A percentile compares a stretch with the other conserved stretches of the same genome.
Conservation (phyloP, 2,113 vertebrate genomes). For the Chauna torquata region DNA sequence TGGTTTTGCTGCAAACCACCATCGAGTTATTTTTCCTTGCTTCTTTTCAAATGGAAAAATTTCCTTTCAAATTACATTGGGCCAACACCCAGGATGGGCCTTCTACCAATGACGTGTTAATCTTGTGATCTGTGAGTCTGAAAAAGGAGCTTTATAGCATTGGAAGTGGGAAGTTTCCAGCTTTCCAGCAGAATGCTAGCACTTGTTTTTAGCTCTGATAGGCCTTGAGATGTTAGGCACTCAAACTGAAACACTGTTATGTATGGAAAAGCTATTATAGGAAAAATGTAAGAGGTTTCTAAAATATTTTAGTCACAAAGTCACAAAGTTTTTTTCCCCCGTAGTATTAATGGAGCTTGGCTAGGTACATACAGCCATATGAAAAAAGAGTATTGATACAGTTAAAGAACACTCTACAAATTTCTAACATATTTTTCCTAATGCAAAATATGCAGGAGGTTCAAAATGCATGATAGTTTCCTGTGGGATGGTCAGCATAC, state of each 20-base stretch:
- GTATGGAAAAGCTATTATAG: conserved; percentile 60
- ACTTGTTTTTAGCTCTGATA: conserved; percentile 36
- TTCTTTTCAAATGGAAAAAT: background rate
- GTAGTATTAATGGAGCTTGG: conserved; percentile 2
- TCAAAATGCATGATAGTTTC: conserved; percentile 4
- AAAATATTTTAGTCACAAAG: conserved; percentile 55
- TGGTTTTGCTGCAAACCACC: background rate
- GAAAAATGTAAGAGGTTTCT: conserved; percentile 43
- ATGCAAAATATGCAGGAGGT: conserved; percentile 34
- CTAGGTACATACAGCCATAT: background rate
- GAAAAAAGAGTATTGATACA: conserved; percentile 38
- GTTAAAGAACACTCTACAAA: conserved; percentile 1
- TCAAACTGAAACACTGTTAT: conserved; percentile 54
- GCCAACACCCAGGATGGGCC: background rate
- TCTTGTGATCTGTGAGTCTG: background rate
- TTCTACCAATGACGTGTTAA: background rate
- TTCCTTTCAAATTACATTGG: background rate
- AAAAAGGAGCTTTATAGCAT: conserved; percentile 21
- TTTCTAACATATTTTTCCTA: conserved; percentile 52
- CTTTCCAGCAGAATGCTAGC: conserved; percentile 1
- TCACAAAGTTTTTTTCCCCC: background rate
- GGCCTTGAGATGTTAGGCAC: conserved; percentile 29
- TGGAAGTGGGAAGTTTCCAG: conserved; percentile 13
- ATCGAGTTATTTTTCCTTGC: background rate
- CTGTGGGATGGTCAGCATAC: conserved; percentile 2